These are phyloP conservation scores for Acanthosepion lycidas DNA, from an alignment of 2,888 invertebrate species.

Conservation along the genomic window DNA sequence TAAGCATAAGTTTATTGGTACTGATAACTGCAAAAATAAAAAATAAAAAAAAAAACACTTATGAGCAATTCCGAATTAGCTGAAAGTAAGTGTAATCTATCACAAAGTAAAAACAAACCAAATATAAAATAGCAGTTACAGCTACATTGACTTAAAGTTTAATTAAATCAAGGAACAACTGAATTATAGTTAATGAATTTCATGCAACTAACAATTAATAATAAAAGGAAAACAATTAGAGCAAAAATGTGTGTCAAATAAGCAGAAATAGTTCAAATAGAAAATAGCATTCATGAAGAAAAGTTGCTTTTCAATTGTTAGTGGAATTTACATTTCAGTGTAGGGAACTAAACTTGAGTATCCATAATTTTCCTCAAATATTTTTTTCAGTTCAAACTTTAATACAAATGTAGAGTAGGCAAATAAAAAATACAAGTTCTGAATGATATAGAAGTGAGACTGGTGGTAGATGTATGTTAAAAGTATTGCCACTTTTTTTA, in stretches of 20 bases:
- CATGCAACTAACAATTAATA: neutral
- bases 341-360: neutral
- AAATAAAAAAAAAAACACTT: too few relatives aligned
- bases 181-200: neutral
- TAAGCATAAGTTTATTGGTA: too few relatives aligned
- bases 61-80: too few relatives aligned
- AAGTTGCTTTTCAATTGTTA: neutral
- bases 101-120: too few relatives aligned
- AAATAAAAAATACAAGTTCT: neutral
- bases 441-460: neutral
- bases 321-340: neutral
- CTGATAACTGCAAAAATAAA: too few relatives aligned
- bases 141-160: too few relatives aligned
- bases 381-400: neutral
- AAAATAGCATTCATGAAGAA: neutral
- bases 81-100: too few relatives aligned
- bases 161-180: too few relatives aligned
- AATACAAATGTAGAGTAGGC: neutral
- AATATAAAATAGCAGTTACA: too few relatives aligned
- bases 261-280: slow-evolving; percentile 33
- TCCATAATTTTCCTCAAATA: too few relatives aligned
- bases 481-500: neutral
- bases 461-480: neutral
- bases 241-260: neutral
- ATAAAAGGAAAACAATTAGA: neutral